Evolutionary conservation across 2,797 vertebrate genomes (phyloP).

Genomic region (Sebastes trivittatus): DNA sequence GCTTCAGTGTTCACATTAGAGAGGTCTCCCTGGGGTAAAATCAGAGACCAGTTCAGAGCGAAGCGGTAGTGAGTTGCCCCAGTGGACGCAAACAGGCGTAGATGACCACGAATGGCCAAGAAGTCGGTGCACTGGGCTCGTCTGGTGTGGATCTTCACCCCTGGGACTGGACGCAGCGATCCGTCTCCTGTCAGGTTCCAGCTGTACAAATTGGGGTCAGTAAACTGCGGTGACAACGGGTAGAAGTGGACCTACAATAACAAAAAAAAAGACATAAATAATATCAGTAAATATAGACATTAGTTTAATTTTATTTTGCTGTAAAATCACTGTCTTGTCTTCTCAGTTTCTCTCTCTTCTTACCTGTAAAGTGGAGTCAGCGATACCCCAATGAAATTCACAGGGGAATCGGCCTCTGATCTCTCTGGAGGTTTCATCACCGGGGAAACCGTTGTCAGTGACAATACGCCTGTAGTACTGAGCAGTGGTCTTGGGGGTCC

Average conservation of each 20-base stretch:
- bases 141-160: slow-evolving; percentile 85
- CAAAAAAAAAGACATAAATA: slow-evolving; percentile 3
- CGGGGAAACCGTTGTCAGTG: slow-evolving; percentile 87
- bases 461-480: slow-evolving; percentile 89
- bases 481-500: slow-evolving; percentile 91
- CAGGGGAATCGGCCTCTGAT: slow-evolving; percentile 88
- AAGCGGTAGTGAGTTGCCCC: slow-evolving; percentile 92
- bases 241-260: slow-evolving; percentile 84
- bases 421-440: slow-evolving; percentile 58
- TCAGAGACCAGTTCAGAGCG: slow-evolving; percentile 92
- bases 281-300: not conserved
- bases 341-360: slow-evolving; percentile 26
- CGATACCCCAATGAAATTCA: slow-evolving; percentile 93
- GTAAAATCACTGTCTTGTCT: not conserved
- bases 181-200: slow-evolving; percentile 94
- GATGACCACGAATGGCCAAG: slow-evolving; percentile 86
- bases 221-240: slow-evolving; percentile 94
- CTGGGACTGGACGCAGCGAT: slow-evolving; percentile 83
- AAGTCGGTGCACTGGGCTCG: slow-evolving; percentile 91
- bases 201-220: slow-evolving; percentile 88
- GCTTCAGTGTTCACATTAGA: slow-evolving; percentile 84
- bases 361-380: slow-evolving; percentile 92
- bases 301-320: not conserved
- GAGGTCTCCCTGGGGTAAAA: slow-evolving; percentile 88
- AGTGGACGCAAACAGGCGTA: slow-evolving; percentile 84